phyloP scores from a whole-genome alignment of 2,113 vertebrate genomes.

The Apus apus region DNA sequence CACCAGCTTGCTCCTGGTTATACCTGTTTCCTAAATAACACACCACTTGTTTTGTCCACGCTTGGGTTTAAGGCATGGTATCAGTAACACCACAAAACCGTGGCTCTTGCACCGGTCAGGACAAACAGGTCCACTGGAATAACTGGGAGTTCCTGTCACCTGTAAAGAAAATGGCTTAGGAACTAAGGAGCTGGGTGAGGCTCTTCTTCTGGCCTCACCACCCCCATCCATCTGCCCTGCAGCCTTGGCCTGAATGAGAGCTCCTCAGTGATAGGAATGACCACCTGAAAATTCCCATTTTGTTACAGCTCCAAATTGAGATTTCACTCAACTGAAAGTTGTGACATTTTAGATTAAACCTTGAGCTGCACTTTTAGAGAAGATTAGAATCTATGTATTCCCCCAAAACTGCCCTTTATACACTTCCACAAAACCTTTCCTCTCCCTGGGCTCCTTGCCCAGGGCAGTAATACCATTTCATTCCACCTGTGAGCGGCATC shows the following conservation, averaged over 20 bases:
- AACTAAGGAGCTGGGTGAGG: neutral
- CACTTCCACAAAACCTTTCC: neutral
- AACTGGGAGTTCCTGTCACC: neutral
- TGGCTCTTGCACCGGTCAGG: neutral
- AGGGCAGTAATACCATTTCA: neutral
- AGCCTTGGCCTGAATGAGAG: neutral
- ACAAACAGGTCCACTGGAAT: accelerated
- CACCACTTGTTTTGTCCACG: accelerated
- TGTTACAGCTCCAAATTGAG: neutral
- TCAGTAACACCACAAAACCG: neutral
- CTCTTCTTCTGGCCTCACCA: neutral
- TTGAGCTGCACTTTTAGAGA: neutral
- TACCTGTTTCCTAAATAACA: neutral
- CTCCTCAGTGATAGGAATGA: neutral
- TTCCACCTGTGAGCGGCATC: neutral
- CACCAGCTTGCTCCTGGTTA: neutral
- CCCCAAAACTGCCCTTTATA: neutral
- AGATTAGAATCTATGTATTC: neutral
- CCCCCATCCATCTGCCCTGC: accelerated
- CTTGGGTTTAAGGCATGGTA: neutral
- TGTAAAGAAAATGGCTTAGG: neutral
- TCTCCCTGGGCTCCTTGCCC: neutral
- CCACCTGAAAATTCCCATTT: neutral
- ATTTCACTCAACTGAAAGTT: neutral
- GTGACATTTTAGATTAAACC: neutral